A percentile compares a stretch with the other conserved stretches of the same genome.
Evolutionary conservation across 1,140 invertebrate genomes (phyloP).

Genomic region (Polypedilum vanderplanki): DNA sequence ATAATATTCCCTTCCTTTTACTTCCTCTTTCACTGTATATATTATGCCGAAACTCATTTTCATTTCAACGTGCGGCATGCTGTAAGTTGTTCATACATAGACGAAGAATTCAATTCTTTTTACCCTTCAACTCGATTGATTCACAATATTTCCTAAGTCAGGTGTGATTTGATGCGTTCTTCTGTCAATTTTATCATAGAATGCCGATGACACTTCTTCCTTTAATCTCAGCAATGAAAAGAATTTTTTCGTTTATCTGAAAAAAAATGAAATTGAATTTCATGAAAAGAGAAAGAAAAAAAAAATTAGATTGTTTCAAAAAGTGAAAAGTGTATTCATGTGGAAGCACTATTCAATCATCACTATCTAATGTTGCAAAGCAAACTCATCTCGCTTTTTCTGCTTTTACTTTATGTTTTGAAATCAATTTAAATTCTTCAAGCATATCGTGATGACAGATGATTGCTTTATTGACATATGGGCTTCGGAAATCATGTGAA

Average conservation of each 20-base stretch:
- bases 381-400: background rate
- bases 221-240: background rate
- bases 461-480: constrained; percentile 13
- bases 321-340: background rate
- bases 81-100: too few relatives aligned
- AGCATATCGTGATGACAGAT: constrained; percentile 11
- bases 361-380: background rate
- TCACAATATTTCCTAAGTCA: too few relatives aligned
- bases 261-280: constrained; percentile 12
- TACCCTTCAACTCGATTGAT: background rate
- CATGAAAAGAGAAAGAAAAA: too few relatives aligned
- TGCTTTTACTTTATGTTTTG: background rate
- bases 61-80: too few relatives aligned
- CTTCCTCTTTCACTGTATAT: too few relatives aligned
- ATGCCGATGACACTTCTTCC: background rate
- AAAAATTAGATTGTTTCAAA: constrained; percentile 8
- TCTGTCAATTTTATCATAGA: background rate
- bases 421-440: constrained; percentile 15
- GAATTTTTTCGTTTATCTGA: background rate
- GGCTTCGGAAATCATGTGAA: background rate
- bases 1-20: too few relatives aligned
- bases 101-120: constrained; percentile 3
- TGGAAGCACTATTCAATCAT: constrained; percentile 3
- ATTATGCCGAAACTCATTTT: too few relatives aligned
- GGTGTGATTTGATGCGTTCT: background rate